Base-by-base conservation (phyloP, 2,888 invertebrate genomes). In the Caenorhabditis sinica region DNA sequence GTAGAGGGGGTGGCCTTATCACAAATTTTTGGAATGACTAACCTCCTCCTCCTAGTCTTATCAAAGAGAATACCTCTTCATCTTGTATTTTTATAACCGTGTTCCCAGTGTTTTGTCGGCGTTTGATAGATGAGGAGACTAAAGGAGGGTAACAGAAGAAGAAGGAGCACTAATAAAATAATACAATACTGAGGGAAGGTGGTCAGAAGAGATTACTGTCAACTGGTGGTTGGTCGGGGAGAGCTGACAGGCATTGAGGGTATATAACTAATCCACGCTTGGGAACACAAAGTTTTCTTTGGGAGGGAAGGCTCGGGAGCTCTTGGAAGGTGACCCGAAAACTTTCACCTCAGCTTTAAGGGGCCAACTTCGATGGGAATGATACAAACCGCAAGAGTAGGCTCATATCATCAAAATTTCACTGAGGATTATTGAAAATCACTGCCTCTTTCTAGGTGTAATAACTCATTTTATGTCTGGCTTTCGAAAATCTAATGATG, bases 31-130 rank as follows among this genome's bases (percentile, higher is more conserved):
- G 40, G 20, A 23, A 23, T 23, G 43, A 43, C 60, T 30, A 60
- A 60, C 33, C 33, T 51, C 40, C 20, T 43, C 43, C 40, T 51
- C 51, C 49, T 25, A 20, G 56, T 63, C 63, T 65, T 66, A 66
- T 68, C 60, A 43, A 36, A 45, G 4, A 63, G 23, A 36, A 17
- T 33, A 66, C 65, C 66, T 72, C n/a, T 25, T 40, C 36, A 13
- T 6, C 25, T 15, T 13, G 13, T 13, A 11, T 25, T 20, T 77
- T 69, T 60, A 68, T 49, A 51, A 60, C 51, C 71, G 40, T 33
- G 63, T 73, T 73, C 73, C 40, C 79, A 71, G 56, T n/a, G n/a
- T 40, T 40, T 71, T 79, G 69, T 71, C 75, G 75, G 75, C 58
- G 56, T 49, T 20, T 49, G n/a, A 2, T 49, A 20, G 49, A 20